Conservation (phyloP, 2,113 vertebrate species). For the Malurus cyaneus region DNA sequence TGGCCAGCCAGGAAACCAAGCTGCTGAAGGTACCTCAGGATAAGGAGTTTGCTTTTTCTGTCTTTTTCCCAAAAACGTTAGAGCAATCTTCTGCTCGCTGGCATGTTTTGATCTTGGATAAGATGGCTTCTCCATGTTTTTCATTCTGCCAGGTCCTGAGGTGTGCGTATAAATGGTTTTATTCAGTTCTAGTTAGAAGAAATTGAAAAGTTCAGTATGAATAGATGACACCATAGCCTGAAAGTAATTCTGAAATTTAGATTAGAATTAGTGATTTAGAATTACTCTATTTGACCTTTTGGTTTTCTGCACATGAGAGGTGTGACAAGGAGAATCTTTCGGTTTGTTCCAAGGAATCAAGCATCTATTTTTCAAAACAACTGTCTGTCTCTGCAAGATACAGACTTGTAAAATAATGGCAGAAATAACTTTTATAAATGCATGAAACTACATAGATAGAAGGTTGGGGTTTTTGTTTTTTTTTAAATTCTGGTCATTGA, state of each 20-base stretch:
- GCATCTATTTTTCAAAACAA: neutral
- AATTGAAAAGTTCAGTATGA: neutral
- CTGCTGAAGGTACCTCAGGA: neutral
- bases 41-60: neutral
- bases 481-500: neutral
- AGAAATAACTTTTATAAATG: neutral
- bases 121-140: neutral
- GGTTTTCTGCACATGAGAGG: neutral
- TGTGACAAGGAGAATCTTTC: neutral
- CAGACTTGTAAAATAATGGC: neutral
- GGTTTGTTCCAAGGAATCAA: neutral
- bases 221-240: neutral
- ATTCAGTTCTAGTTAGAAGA: neutral
- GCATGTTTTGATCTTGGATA: neutral
- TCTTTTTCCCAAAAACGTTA: neutral
- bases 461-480: accelerated
- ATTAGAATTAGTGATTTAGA: neutral
- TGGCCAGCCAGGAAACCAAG: neutral
- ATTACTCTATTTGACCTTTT: neutral
- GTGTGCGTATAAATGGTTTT: neutral
- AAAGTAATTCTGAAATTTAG: neutral
- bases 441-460: neutral
- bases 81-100: neutral
- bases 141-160: neutral
- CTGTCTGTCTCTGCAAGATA: neutral